Base-by-base conservation (phyloP, 2,113 vertebrate genomes). In the Cyanocitta stelleri region DNA sequence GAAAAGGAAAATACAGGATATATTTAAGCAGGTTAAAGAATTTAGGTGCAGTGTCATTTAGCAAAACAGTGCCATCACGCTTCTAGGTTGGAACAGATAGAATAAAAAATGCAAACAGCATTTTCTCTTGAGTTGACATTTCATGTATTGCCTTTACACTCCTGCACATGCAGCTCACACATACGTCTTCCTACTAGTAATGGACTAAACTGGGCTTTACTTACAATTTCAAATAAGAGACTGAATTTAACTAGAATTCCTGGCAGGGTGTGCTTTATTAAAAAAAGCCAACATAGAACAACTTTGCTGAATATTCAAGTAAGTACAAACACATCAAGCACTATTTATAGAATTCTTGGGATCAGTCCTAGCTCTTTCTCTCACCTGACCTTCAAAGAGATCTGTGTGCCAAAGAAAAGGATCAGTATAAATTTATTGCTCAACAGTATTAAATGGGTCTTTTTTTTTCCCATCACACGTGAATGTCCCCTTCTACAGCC, bases 301-400 rank as follows among this genome's bases (percentile, higher is more conserved):
- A 13, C 13, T 90, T 62, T 55, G 33, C n/a, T 73, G 48, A 76
- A 43, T 89, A 66, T 81, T 67, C 55, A 69, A 56, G 21, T 58
- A 55, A 51, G 29, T 23, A 74, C 32, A 82, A 52, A 56, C 22
- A 77, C 33, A 74, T 49, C 14, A 11, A 75, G 29, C 55, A 81
- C 89, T 93, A 85, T 85, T 20, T 77, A 87, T 6, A 90, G 43
- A 88, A 51, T 76, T 56, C 58, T 56, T 62, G 88, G 59, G 49
- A 43, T 46, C 19, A 56, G 74, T 79, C 87, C 69, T 71, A 66
- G 63, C 72, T 95, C 88, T 39, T 55, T 43, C 56, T 54, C 64
- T 35, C 84, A 59, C 76, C 49, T 72, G 78, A 81, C 75, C 87
- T 97, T 94, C 82, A 89, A 54, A 82, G 72, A 76, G 39, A 90